A percentile compares a stretch with the other conserved stretches of the same genome.
Conservation (phyloP, 2,888 invertebrate species). For the Buathra laborator region DNA sequence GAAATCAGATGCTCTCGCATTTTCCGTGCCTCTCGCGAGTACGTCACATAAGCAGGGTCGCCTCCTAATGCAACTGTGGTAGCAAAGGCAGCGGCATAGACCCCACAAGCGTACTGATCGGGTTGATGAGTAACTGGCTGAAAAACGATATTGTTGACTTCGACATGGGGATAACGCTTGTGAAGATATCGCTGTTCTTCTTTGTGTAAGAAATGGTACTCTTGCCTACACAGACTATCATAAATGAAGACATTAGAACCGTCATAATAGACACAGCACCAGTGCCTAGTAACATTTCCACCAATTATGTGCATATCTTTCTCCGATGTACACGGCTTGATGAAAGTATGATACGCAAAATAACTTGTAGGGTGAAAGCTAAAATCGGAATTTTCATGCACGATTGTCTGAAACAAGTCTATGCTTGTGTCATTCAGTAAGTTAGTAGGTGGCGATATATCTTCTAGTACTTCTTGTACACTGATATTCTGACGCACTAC, state of each 20-base stretch:
- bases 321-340: neutral
- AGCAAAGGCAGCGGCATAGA: conserved; percentile 58
- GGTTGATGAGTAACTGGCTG: conserved; percentile 36
- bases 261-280: conserved; percentile 53
- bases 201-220: conserved; percentile 18
- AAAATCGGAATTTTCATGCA: no score
- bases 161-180: conserved; percentile 31
- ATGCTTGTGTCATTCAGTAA: neutral
- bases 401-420: no score
- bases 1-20: conserved; percentile 33
- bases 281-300: conserved; percentile 34
- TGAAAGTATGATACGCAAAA: neutral
- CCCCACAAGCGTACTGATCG: conserved; percentile 46
- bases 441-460: neutral
- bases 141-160: conserved; percentile 1
- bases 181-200: conserved; percentile 38
- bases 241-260: conserved; percentile 21
- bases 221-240: conserved; percentile 35
- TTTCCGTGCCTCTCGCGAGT: conserved; percentile 20
- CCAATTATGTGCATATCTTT: neutral
- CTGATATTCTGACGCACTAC: conserved; percentile 6
- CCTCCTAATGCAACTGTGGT: conserved; percentile 51
- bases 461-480: neutral
- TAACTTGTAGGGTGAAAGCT: no score
- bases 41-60: conserved; percentile 30